Evolutionary conservation across 2,113 vertebrate genomes (phyloP).

Genomic region (Neogobius melanostomus): DNA sequence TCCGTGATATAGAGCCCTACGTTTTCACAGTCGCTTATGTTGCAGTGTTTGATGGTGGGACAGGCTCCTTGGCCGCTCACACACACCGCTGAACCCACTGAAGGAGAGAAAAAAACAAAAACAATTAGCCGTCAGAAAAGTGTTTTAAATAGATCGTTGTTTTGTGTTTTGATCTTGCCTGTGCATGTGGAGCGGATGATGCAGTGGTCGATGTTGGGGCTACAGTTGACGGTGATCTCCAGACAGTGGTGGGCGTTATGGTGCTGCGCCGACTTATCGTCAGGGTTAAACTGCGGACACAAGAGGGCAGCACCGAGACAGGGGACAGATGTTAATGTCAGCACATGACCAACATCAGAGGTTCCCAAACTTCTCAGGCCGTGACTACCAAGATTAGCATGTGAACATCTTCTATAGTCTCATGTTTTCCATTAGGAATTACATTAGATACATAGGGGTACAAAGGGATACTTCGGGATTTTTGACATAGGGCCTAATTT

Average conservation of each 20-base stretch:
- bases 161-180: constrained; percentile 71
- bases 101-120: constrained; percentile 48
- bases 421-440: no score
- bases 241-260: constrained; percentile 99
- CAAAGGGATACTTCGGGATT: no score
- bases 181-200: constrained; percentile 99
- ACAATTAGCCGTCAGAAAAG: neutral
- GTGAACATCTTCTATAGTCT: no score
- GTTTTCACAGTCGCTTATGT: constrained; percentile 99
- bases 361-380: neutral
- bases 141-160: no score
- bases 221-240: constrained; percentile 99
- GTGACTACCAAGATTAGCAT: no score
- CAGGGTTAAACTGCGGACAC: constrained; percentile 92
- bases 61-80: constrained; percentile 98
- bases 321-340: constrained; percentile 5
- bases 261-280: constrained; percentile 98
- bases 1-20: constrained; percentile 98
- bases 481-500: no score
- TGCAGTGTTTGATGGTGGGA: constrained; percentile 99
- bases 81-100: constrained; percentile 98
- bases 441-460: no score
- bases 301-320: constrained; percentile 34
- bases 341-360: constrained; percentile 20
- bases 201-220: constrained; percentile 98